These are phyloP conservation scores for Trogon melanurus DNA, from an alignment of 2,113 vertebrate genomes.

Conservation along the genomic window DNA sequence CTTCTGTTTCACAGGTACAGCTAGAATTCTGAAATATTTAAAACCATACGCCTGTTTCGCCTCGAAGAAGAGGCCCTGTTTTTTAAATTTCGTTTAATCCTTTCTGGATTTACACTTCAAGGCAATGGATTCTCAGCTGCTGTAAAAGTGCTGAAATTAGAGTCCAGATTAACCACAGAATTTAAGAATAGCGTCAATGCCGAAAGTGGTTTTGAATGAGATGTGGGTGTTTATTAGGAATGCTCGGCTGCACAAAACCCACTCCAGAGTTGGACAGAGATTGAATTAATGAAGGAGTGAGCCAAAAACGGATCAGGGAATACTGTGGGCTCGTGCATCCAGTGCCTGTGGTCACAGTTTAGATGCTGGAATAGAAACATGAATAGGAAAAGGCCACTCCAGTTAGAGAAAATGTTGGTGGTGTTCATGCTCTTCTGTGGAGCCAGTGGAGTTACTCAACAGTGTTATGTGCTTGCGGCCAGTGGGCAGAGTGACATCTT, in stretches of 20 bases:
- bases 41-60: conserved; percentile 52
- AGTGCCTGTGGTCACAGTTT: neutral
- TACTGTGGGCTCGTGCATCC: neutral
- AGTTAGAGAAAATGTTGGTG: neutral
- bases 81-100: conserved; percentile 47
- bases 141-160: conserved; percentile 41
- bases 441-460: neutral
- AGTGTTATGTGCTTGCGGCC: rapidly evolving
- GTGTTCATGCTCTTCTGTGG: neutral
- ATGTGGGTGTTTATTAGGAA: conserved; percentile 39
- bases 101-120: conserved; percentile 55
- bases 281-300: neutral
- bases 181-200: neutral
- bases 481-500: neutral
- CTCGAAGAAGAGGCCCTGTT: conserved; percentile 23
- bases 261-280: neutral
- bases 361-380: neutral
- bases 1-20: conserved; percentile 76
- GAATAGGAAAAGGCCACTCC: neutral
- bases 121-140: conserved; percentile 43
- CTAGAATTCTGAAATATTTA: conserved; percentile 64
- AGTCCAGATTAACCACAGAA: conserved; percentile 47
- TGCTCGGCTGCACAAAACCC: neutral
- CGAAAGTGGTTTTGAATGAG: conserved; percentile 31
- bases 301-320: neutral